These are phyloP conservation scores for Hydrolagus affinis DNA, from an alignment of 2,113 vertebrate species.

Conservation along the genomic window DNA sequence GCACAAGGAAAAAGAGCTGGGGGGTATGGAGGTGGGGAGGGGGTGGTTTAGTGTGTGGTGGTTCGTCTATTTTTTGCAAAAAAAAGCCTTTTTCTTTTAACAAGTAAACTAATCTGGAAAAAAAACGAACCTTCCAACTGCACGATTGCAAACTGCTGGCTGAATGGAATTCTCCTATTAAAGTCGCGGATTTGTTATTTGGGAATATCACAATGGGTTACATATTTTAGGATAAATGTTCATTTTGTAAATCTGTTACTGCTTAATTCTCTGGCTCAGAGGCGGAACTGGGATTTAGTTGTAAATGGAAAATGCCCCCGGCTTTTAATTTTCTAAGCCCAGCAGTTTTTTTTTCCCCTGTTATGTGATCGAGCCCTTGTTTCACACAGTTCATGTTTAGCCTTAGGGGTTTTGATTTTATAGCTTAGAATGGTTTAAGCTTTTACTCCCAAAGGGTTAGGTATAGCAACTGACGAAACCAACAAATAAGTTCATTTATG, in stretches of 20 bases:
- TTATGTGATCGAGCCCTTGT: conserved; percentile 98
- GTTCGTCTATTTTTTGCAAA: background rate
- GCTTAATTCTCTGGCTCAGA: conserved; percentile 95
- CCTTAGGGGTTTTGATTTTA: conserved; percentile 92
- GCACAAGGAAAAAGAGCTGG: background rate
- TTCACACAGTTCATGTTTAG: conserved; percentile 99
- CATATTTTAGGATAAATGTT: conserved; percentile 95
- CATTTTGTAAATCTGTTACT: conserved; percentile 99
- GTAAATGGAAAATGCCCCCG: conserved; percentile 98
- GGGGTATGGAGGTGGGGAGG: background rate
- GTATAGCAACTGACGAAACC: conserved; percentile 98
- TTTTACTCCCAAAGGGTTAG: conserved; percentile 95
- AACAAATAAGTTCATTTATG: conserved; percentile 99
- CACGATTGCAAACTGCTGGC: background rate
- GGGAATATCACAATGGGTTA: conserved; percentile 71
- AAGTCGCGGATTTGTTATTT: conserved; percentile 73
- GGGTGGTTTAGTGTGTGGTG: background rate
- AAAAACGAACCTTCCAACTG: background rate
- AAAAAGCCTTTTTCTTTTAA: background rate
- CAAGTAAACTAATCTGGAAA: conserved; percentile 35
- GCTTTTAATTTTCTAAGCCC: conserved; percentile 99
- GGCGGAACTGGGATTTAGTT: conserved; percentile 97
- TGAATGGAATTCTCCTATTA: conserved; percentile 33
- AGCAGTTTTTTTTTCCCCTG: conserved; percentile 88
- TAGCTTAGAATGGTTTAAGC: conserved; percentile 97